phyloP scores from a whole-genome alignment of 2,797 vertebrate genomes.

The Yasuhikotakia modesta region DNA sequence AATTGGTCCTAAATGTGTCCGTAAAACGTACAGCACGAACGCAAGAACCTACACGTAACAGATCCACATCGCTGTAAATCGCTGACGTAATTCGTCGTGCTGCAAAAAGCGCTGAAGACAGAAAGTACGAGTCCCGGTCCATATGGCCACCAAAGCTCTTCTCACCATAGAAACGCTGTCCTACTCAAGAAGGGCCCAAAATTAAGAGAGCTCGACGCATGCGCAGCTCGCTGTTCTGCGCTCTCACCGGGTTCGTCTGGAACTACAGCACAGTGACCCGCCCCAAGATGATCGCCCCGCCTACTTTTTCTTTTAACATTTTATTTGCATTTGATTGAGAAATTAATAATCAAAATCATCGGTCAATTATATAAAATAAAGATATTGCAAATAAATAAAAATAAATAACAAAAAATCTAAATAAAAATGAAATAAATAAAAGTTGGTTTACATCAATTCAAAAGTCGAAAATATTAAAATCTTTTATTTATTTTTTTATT shows the following conservation, averaged over 20 bases:
- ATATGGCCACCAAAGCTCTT: slow-evolving; percentile 3
- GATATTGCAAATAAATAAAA: no score
- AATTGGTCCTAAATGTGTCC: background rate
- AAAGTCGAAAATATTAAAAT: no score
- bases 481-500: no score
- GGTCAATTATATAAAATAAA: background rate
- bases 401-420: no score
- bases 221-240: background rate
- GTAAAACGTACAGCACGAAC: background rate
- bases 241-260: slow-evolving; percentile 32
- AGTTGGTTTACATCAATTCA: no score
- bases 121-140: background rate
- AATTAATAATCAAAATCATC: background rate
- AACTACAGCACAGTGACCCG: slow-evolving; percentile 6
- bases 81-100: background rate
- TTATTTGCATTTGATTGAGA: background rate
- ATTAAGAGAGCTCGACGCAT: slow-evolving; percentile 6
- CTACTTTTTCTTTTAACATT: no score
- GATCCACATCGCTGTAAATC: background rate
- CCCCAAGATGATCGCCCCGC: no score
- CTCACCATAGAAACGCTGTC: slow-evolving; percentile 40
- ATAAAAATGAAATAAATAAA: no score
- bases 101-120: background rate
- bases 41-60: background rate
- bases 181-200: slow-evolving; percentile 5